Percentiles rank a stretch among this genome's conserved stretches.
phyloP scores from a whole-genome alignment of 2,113 vertebrate species.

The Larimichthys crocea region DNA sequence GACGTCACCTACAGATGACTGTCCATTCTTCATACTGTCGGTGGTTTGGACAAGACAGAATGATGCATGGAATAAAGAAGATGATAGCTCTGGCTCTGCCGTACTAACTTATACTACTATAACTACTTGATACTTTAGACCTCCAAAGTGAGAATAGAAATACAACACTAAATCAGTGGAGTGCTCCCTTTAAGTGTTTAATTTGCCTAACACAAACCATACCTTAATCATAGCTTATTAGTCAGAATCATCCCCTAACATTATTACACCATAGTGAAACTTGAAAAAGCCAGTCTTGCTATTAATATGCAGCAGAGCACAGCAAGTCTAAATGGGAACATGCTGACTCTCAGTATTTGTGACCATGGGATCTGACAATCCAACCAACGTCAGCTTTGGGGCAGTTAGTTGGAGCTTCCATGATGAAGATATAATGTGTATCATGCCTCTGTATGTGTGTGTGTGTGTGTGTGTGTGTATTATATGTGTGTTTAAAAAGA shows the following conservation, averaged over 20 bases:
- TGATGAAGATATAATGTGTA: background rate
- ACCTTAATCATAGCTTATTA: no score
- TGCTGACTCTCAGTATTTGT: background rate
- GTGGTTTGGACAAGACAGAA: background rate
- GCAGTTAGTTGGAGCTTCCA: background rate
- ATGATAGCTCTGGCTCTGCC: background rate
- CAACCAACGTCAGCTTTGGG: background rate
- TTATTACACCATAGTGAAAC: no score
- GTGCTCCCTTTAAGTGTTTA: background rate
- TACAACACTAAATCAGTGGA: background rate
- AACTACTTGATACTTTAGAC: background rate
- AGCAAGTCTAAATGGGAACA: background rate
- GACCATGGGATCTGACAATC: background rate
- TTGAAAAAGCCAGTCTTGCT: background rate
- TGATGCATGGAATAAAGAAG: background rate
- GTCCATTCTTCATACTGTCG: no score
- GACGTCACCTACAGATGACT: no score
- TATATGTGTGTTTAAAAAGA: background rate
- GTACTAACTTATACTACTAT: background rate
- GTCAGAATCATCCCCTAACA: no score
- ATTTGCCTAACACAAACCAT: background rate
- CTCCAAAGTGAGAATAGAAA: no score
- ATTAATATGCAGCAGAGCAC: constrained; percentile 22
- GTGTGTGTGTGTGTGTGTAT: background rate
- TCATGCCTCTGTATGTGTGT: background rate